Percentiles rank a stretch among this genome's conserved stretches.
These are phyloP conservation scores for Ctenomys sociabilis DNA, from an alignment of 2,113 vertebrate genomes.

Conservation along the genomic window DNA sequence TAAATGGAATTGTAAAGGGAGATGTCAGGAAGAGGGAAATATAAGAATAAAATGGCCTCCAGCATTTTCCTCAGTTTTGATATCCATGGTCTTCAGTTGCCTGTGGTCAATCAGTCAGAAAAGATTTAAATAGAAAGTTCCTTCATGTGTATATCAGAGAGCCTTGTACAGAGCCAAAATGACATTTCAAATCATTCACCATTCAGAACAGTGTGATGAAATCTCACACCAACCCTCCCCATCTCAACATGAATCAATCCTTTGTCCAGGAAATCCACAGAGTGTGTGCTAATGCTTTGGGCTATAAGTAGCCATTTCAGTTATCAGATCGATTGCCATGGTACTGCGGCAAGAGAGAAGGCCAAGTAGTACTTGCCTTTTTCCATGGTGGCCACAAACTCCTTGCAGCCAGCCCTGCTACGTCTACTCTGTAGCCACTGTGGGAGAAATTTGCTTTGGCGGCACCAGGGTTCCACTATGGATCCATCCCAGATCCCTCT, in stretches of 20 bases:
- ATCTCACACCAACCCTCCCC: background rate
- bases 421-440: background rate
- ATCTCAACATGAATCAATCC: background rate
- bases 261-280: background rate
- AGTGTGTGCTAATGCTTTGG: too few species aligned
- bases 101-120: background rate
- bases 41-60: background rate
- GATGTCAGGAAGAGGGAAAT: background rate
- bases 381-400: background rate
- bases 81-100: background rate
- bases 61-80: background rate
- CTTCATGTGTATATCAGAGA: background rate
- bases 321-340: background rate
- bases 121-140: background rate
- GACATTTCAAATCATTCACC: background rate
- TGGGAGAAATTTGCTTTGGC: background rate
- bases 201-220: background rate
- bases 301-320: background rate
- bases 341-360: background rate
- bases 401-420: background rate
- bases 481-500: background rate
- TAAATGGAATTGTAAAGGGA: background rate
- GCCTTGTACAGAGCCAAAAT: background rate
- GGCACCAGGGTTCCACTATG: background rate
- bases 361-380: background rate